Evolutionary conservation across 2,113 vertebrate genomes (phyloP).

Genomic region (Rhombomys opimus): DNA sequence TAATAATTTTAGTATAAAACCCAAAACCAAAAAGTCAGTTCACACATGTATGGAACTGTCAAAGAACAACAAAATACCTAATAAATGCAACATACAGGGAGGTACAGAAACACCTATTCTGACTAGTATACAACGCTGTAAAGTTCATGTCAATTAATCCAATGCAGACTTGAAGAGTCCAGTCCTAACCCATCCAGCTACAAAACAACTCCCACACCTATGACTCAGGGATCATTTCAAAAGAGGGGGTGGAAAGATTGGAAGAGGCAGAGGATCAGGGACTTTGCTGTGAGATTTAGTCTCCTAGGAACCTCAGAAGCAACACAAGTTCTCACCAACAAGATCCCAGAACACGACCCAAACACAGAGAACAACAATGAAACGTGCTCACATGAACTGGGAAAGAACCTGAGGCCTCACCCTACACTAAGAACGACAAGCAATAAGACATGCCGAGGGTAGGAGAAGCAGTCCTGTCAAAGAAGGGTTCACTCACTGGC

Average conservation of each 20-base stretch:
- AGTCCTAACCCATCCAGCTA: not conserved
- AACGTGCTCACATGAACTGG: not conserved
- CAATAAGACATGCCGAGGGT: not conserved
- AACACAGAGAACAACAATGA: not conserved
- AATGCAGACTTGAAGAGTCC: not conserved
- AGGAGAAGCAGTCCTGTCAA: not conserved
- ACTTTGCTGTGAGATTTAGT: not conserved
- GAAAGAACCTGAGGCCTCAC: not conserved
- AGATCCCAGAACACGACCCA: not conserved
- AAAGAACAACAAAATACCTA: not conserved
- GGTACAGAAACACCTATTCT: not conserved
- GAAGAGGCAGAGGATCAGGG: not conserved
- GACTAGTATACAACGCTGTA: not conserved
- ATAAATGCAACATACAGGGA: not conserved
- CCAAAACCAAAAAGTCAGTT: not conserved
- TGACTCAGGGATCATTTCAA: not conserved
- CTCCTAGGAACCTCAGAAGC: not conserved
- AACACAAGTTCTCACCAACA: not conserved
- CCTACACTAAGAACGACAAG: not conserved
- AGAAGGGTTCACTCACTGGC: not conserved
- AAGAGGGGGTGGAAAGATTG: not conserved
- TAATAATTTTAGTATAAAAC: constrained; percentile 22
- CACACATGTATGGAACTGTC: not conserved
- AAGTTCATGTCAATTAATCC: not conserved
- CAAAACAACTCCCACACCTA: not conserved